phyloP scores from a whole-genome alignment of 1,140 invertebrate species.

The Phenacoccus solenopsis region DNA sequence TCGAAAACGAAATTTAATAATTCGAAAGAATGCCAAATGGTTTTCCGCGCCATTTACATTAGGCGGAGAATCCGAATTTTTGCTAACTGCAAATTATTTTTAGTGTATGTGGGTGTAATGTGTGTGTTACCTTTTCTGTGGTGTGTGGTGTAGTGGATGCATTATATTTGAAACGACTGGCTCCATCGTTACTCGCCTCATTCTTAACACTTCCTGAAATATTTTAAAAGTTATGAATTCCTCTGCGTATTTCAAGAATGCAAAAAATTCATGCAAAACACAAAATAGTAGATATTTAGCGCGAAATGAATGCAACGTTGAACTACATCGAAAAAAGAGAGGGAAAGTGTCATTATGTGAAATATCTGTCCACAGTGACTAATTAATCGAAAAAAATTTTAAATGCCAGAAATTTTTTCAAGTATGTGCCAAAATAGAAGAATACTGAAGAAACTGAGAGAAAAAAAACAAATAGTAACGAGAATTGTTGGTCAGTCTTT shows the following conservation, averaged over 20 bases:
- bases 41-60: background rate
- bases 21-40: background rate
- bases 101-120: conserved; percentile 1
- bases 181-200: background rate
- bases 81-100: background rate
- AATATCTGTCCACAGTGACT: too few species aligned
- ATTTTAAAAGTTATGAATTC: conserved; percentile 1
- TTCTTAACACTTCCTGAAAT: background rate
- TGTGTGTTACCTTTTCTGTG: conserved; percentile 11
- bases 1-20: too few species aligned
- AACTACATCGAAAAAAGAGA: too few species aligned
- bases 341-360: too few species aligned
- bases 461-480: too few species aligned
- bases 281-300: too few species aligned
- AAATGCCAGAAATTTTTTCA: too few species aligned
- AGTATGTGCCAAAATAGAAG: too few species aligned
- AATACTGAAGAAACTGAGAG: too few species aligned
- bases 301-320: too few species aligned
- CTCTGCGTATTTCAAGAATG: background rate
- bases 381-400: too few species aligned
- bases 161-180: background rate
- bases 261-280: background rate
- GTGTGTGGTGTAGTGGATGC: conserved; percentile 7
- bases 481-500: too few species aligned
- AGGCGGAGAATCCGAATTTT: background rate